Conservation (phyloP, 2,888 invertebrate genomes). For the Agrilus mali region DNA sequence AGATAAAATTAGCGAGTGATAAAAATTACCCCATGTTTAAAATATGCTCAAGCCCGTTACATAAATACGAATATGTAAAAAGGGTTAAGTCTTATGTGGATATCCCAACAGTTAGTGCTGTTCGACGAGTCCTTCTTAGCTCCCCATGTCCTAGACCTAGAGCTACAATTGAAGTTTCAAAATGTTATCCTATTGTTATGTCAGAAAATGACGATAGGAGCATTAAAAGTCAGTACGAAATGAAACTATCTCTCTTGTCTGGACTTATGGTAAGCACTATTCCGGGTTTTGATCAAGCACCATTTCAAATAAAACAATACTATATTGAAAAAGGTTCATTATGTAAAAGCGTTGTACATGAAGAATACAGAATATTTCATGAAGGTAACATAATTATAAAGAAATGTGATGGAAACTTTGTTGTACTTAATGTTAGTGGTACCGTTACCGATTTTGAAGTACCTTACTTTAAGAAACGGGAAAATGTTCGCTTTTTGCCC, state of each 20-base stretch:
- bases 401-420: slow-evolving; percentile 9
- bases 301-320: slow-evolving; percentile 10
- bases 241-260: slow-evolving; percentile 9
- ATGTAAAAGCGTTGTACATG: slow-evolving; percentile 6
- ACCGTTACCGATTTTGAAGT: slow-evolving; percentile 6
- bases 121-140: slow-evolving; percentile 9
- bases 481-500: background rate
- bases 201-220: background rate
- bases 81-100: slow-evolving; percentile 10
- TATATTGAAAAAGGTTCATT: slow-evolving; percentile 9
- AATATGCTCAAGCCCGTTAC: slow-evolving; percentile 12
- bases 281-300: background rate
- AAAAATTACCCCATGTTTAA: slow-evolving; percentile 11
- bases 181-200: slow-evolving; percentile 8
- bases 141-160: slow-evolving; percentile 3
- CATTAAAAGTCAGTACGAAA: slow-evolving; percentile 4
- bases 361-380: slow-evolving; percentile 11
- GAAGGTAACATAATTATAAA: slow-evolving; percentile 11
- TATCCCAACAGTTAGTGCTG: slow-evolving; percentile 6
- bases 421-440: slow-evolving; percentile 5
- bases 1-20: slow-evolving; percentile 7
- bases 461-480: slow-evolving; percentile 2
- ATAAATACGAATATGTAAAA: slow-evolving; percentile 12
- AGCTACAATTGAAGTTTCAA: slow-evolving; percentile 5
- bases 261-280: slow-evolving; percentile 10